Evolutionary conservation across 2,888 invertebrate genomes (phyloP).

Genomic region (Ennomos fuscantarius): DNA sequence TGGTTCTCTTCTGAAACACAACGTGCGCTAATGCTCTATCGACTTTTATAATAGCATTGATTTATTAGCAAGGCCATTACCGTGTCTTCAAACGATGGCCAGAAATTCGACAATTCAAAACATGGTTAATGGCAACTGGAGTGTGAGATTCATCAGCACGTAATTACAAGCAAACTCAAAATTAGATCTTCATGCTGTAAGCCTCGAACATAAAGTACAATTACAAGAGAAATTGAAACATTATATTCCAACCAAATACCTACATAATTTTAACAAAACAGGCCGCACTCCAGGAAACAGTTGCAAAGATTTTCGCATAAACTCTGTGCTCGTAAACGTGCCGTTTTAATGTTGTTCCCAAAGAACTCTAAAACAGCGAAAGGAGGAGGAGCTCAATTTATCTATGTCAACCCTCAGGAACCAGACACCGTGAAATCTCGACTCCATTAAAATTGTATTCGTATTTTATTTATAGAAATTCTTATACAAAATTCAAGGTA

Average conservation of each 20-base stretch:
- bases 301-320: constrained; percentile 30
- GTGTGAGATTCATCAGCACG: too few relatives aligned
- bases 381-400: constrained; percentile 63
- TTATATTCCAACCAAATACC: constrained; percentile 10
- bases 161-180: too few relatives aligned
- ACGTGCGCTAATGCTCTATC: too few relatives aligned
- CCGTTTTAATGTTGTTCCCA: constrained; percentile 47
- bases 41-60: too few relatives aligned
- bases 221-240: constrained; percentile 1
- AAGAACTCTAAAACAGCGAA: constrained; percentile 57
- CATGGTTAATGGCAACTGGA: too few relatives aligned
- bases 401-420: constrained; percentile 66
- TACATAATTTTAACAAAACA: constrained; percentile 20
- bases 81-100: too few relatives aligned
- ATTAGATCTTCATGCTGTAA: too few relatives aligned
- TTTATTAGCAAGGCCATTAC: too few relatives aligned
- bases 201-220: background rate
- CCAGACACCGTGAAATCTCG: constrained; percentile 71
- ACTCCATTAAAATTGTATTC: constrained; percentile 66
- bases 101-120: too few relatives aligned
- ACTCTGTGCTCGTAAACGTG: constrained; percentile 34
- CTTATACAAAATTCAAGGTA: constrained; percentile 3
- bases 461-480: constrained; percentile 41
- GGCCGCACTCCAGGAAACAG: constrained; percentile 29
- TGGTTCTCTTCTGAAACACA: too few relatives aligned